Conservation (phyloP, 1,140 invertebrate species). For the Nylanderia fulva region DNA sequence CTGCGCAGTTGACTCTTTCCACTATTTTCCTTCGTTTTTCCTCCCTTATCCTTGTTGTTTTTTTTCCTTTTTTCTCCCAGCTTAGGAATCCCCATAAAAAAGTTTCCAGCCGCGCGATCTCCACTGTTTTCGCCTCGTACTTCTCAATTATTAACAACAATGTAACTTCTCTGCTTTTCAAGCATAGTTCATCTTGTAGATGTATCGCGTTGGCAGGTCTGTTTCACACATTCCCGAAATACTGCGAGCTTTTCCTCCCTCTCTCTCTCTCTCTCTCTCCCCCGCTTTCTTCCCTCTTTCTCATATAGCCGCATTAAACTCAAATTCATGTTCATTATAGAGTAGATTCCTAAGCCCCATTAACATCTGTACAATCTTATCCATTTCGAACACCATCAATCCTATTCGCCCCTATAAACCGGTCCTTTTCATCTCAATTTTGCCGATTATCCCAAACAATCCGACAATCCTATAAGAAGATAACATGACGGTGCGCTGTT, state of each 20-base stretch:
- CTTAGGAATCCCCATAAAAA: conserved; percentile 10
- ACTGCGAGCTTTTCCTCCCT: not conserved
- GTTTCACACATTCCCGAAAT: conserved; percentile 48
- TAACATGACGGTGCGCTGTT: not conserved
- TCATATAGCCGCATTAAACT: not conserved
- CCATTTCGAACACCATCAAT: conserved; percentile 42
- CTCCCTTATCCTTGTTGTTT: not conserved
- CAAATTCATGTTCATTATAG: conserved; percentile 49
- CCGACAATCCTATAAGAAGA: conserved; percentile 26
- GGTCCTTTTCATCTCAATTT: conserved; percentile 30
- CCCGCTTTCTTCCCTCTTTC: not conserved
- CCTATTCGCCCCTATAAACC: conserved; percentile 7
- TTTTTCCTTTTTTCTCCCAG: too few relatives aligned
- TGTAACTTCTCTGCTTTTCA: not conserved
- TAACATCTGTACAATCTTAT: conserved; percentile 53
- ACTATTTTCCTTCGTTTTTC: not conserved
- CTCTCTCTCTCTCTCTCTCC: not conserved
- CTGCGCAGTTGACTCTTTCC: conserved; percentile 10
- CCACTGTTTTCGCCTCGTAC: not conserved
- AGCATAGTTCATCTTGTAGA: not conserved
- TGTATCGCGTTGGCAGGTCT: conserved; percentile 17
- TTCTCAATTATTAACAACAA: conserved; percentile 27
- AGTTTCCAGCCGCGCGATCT: not conserved
- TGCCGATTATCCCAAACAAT: conserved; percentile 23
- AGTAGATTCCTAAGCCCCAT: conserved; percentile 44